Evolutionary conservation across 2,888 invertebrate genomes (phyloP).

Genomic region (Pollenia labialis): DNA sequence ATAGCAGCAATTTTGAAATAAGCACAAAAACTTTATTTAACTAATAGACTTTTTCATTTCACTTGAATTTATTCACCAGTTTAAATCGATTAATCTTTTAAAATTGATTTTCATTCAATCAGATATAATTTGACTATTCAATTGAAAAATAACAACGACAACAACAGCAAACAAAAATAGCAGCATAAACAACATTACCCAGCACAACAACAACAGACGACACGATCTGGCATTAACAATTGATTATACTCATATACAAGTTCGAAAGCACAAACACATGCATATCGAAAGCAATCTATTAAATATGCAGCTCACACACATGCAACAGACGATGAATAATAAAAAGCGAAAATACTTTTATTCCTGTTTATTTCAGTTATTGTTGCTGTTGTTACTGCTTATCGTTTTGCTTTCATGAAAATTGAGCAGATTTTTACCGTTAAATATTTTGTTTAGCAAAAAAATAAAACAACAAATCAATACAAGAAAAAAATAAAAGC

Average conservation of each 20-base stretch:
- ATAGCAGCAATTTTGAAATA: neutral
- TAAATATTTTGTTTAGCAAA: slow-evolving; percentile 33
- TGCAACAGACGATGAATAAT: slow-evolving; percentile 63
- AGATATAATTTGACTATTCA: slow-evolving; percentile 67
- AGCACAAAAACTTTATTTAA: neutral
- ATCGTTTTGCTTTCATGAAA: neutral
- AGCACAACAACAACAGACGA: slow-evolving; percentile 29
- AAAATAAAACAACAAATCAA: slow-evolving; percentile 31
- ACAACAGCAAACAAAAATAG: slow-evolving; percentile 8
- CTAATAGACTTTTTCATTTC: neutral
- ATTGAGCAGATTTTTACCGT: slow-evolving; percentile 25
- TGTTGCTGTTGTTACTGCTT: slow-evolving; percentile 21
- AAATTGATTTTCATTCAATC: slow-evolving; percentile 72
- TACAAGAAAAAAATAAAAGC: slow-evolving; percentile 8
- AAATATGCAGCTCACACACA: slow-evolving; percentile 66
- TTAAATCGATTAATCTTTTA: slow-evolving; percentile 64
- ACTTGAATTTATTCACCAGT: slow-evolving; percentile 29
- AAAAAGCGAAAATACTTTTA: slow-evolving; percentile 38
- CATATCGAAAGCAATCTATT: slow-evolving; percentile 51
- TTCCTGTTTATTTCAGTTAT: slow-evolving; percentile 5
- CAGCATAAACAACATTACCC: slow-evolving; percentile 9
- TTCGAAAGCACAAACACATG: slow-evolving; percentile 8
- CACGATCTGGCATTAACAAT: slow-evolving; percentile 48
- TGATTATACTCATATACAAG: slow-evolving; percentile 32
- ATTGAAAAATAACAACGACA: slow-evolving; percentile 47